These are phyloP conservation scores for Teinopalpus imperialis DNA, from an alignment of 2,888 invertebrate species.

Conservation along the genomic window DNA sequence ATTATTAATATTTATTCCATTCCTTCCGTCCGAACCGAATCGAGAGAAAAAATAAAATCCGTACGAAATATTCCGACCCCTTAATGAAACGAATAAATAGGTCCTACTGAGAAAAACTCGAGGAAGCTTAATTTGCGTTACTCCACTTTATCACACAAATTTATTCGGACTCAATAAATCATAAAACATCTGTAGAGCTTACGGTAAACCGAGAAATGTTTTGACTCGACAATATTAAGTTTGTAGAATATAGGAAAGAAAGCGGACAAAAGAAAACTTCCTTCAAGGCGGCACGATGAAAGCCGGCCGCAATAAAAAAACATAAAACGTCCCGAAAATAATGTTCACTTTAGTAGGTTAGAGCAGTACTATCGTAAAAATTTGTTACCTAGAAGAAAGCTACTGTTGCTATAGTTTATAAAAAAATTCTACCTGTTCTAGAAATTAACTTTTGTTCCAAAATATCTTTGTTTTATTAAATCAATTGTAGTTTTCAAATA, in stretches of 20 bases:
- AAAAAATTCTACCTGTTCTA: conserved; percentile 32
- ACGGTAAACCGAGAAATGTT: conserved; percentile 13
- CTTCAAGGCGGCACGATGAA: conserved; percentile 51
- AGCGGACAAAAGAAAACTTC: conserved; percentile 44
- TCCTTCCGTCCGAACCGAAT: conserved; percentile 56
- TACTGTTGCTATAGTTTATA: conserved; percentile 46
- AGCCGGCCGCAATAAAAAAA: conserved; percentile 55
- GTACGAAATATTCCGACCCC: conserved; percentile 54
- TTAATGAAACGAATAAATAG: conserved; percentile 70
- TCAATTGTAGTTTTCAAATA: conserved; percentile 13
- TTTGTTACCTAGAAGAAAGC: conserved; percentile 51
- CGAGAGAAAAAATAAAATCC: conserved; percentile 63
- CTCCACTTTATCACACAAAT: conserved; percentile 25
- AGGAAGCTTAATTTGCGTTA: conserved; percentile 20
- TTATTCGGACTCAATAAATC: conserved; percentile 24
- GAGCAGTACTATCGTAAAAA: conserved; percentile 43
- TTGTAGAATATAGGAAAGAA: conserved; percentile 45
- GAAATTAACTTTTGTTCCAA: conserved; percentile 22
- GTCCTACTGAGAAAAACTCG: conserved; percentile 23
- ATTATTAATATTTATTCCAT: conserved; percentile 81
- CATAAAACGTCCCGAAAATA: conserved; percentile 60
- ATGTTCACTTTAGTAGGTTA: conserved; percentile 44
- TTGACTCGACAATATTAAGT: conserved; percentile 22
- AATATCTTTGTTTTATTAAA: conserved; percentile 22
- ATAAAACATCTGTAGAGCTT: conserved; percentile 21